A percentile compares a stretch with the other conserved stretches of the same genome.
phyloP scores from a whole-genome alignment of 2,797 vertebrate genomes.

The Peromyscus attwateri region DNA sequence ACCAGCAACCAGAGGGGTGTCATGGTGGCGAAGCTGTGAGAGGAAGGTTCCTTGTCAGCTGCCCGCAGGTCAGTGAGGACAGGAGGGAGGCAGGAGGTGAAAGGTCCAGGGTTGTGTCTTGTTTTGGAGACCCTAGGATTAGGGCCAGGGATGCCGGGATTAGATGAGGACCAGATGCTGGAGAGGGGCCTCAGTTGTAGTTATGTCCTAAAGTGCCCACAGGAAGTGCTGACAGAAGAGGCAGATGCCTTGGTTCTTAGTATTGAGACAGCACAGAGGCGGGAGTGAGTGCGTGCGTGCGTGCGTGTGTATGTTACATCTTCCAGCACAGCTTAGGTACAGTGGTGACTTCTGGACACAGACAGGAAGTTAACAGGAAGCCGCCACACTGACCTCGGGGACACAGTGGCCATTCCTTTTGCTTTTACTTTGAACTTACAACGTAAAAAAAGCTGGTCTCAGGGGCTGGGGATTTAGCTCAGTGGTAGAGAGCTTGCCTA shows the following conservation, averaged over 20 bases:
- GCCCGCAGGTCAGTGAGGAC: not conserved
- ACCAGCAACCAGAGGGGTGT: not conserved
- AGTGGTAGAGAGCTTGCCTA: too few species aligned
- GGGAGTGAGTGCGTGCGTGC: not conserved
- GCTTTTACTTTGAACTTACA: not conserved
- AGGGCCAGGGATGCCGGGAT: too few species aligned
- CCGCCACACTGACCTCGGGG: not conserved
- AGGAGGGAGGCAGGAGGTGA: not conserved
- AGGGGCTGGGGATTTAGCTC: too few species aligned
- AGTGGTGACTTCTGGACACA: not conserved
- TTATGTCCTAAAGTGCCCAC: not conserved
- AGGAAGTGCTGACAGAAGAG: not conserved
- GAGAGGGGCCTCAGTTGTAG: not conserved
- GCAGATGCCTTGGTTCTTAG: not conserved
- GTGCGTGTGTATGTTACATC: not conserved
- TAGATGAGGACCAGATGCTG: not conserved
- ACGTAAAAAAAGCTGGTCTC: not conserved
- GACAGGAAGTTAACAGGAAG: slow-evolving; percentile 41
- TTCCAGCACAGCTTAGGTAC: not conserved
- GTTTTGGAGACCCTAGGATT: too few species aligned
- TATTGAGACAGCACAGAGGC: not conserved
- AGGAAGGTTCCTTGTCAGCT: not conserved
- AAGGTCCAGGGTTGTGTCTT: not conserved
- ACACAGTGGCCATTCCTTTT: not conserved
- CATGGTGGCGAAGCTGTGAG: not conserved